Evolutionary conservation across 2,888 invertebrate species (phyloP), one percentile per base, ranked within the genome.

Genomic region (Polietes domitor): DNA sequence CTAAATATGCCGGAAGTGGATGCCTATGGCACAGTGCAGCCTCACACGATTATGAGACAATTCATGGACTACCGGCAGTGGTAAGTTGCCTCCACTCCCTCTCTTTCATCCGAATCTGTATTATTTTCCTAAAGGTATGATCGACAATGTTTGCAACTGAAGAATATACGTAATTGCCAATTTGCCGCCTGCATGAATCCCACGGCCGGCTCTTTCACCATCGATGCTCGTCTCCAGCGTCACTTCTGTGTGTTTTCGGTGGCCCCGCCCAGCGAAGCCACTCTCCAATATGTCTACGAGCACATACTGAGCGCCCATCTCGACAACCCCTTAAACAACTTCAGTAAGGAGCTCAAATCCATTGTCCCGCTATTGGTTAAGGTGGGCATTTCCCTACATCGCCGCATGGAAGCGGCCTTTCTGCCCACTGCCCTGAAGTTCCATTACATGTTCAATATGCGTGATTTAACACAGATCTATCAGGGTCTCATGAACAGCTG

Each of bases 1-100:
- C 94, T 98, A 94, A 99, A 99, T 91, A 98, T 98, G 98, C 98
- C 98, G 0, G 98, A 98, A 93, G 98, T 98, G 4, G 98, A 99
- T 92, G 94, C 94, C 75, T 99, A 98, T 91, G 98, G 97, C 82
- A 99, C 98, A 0, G 98, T 98, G 15, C 98, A 98, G 91, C 98
- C 98, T 0, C 98, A 98, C 90, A 98, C 98, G 0, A 94, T 99
- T 4, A 96, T 99, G 86, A 93, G 98, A 43, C 97, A 99, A 91
- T 98, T 97, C 91, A 95, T 98, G 94, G 98, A 98, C 92, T 98
- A 99, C 90, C 95, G 94, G 86, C 98, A 98, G 92, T 99, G 98
- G 98, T 95, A 79, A 71, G 81, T 37, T 37, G 10, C 37, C 10
- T 9, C 7, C 32, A 32, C 7, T 32, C 4, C 21, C 21, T 55